Base-by-base conservation (phyloP, 2,113 vertebrate species). In the Ophthalmolycus amberensis region DNA sequence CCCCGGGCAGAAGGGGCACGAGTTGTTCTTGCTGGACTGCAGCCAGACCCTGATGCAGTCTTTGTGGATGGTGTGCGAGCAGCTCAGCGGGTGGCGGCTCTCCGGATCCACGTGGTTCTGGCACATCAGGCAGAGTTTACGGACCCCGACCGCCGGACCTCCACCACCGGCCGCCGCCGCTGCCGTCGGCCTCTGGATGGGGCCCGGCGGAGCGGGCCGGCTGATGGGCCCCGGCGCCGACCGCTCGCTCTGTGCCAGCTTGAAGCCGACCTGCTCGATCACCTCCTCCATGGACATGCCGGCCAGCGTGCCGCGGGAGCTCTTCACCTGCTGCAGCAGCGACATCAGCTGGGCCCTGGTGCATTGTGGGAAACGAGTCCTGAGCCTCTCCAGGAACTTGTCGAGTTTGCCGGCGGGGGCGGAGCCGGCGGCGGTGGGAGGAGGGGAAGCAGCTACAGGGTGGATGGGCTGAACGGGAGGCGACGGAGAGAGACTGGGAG, bases 241-340 rank as follows among this genome's bases (percentile, higher is more conserved):
- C 46, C 91, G 73, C 65, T 96, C 95, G 5, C 37, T 80, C 77
- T 95, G 96, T 0, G 86, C 91, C 87, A 98, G 94, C 56, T 82
- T 95, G 34, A 93, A 90, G 0, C 95, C 96, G 16, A 98, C 95
- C 85, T 97, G 92, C 82, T 97, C 96, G 9, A 83, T 95, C 62
- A 98, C 88, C 48, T 97, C 96, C 40, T 99, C 97, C 88, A 97
- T 95, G 48, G 97, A 97, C 89, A 98, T 94, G 1, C 97, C 98
- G 0, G 97, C 96, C 92, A 98, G 91, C 16, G 97, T 98, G 44
- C 96, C 96, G 0, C 97, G 96, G 0, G 95, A 95, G 0, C 90
- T 95, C 94, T 99, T 99, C 83, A 99, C 97, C 91, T 98, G 97
- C 95, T 98, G 96, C 77, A 99, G 95, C 70, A 97, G 95, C 40